phyloP scores from a whole-genome alignment of 2,888 invertebrate species.

The Spatulosminthurus flaviceps region DNA sequence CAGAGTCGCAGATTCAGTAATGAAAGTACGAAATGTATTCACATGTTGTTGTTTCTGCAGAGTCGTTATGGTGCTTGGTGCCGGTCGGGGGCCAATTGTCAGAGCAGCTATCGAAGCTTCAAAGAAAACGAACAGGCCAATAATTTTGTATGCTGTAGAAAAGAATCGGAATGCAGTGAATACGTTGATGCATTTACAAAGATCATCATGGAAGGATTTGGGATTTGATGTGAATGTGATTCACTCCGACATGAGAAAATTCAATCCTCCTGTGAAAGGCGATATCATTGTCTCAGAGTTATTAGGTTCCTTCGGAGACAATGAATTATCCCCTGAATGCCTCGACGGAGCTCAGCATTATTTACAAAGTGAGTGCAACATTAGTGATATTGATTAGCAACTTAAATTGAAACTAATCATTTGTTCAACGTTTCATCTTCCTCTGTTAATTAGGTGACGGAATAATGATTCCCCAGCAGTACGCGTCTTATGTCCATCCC shows the following conservation, averaged over 20 bases:
- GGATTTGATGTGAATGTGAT: constrained; percentile 78
- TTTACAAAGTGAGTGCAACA: constrained; percentile 71
- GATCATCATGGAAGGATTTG: constrained; percentile 67
- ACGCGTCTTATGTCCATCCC: constrained; percentile 91
- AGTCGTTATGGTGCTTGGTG: constrained; percentile 89
- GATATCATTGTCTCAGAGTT: constrained; percentile 97
- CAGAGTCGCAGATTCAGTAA: too few species aligned
- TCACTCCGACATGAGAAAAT: constrained; percentile 86
- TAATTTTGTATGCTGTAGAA: constrained; percentile 93
- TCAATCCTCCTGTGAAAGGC: constrained; percentile 83
- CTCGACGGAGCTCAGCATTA: constrained; percentile 91
- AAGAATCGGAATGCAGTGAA: constrained; percentile 97
- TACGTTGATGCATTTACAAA: constrained; percentile 68
- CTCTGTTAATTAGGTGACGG: constrained; percentile 73
- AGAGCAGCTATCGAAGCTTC: constrained; percentile 77
- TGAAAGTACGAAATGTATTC: too few species aligned
- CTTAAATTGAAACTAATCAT: background rate
- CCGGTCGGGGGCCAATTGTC: constrained; percentile 94
- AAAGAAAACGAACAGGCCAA: constrained; percentile 69
- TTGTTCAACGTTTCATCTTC: background rate
- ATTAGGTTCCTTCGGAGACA: constrained; percentile 97
- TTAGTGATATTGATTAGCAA: too few species aligned
- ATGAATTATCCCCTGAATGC: constrained; percentile 98
- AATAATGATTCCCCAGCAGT: constrained; percentile 88
- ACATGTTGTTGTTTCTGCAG: too few species aligned